phyloP scores from a whole-genome alignment of 2,888 invertebrate genomes.

The Bellardia bayeri region DNA sequence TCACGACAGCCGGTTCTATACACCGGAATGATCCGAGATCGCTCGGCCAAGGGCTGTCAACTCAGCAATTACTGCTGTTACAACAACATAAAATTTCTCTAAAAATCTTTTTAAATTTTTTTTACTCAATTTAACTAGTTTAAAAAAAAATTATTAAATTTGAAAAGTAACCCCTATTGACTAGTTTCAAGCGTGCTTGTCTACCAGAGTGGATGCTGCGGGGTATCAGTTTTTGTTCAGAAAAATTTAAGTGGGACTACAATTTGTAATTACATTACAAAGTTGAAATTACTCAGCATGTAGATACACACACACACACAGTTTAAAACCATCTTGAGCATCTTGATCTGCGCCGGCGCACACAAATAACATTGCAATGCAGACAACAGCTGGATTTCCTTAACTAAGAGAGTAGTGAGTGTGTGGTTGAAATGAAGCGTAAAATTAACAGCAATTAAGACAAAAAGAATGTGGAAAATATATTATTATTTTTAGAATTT shows the following conservation, averaged over 20 bases:
- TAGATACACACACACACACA: not conserved
- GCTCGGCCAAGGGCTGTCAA: too few relatives aligned
- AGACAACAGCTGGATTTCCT: constrained; percentile 44
- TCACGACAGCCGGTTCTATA: too few relatives aligned
- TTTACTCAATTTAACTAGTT: too few relatives aligned
- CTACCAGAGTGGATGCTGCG: too few relatives aligned
- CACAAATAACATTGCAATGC: not conserved
- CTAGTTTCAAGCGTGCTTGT: not conserved
- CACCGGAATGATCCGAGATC: too few relatives aligned
- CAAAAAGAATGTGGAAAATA: constrained; percentile 30
- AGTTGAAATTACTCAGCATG: not conserved
- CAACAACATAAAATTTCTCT: too few relatives aligned
- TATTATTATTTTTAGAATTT: not conserved
- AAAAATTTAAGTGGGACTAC: not conserved
- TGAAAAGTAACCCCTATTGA: too few relatives aligned
- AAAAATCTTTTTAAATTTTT: too few relatives aligned
- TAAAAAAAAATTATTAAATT: too few relatives aligned
- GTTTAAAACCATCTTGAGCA: constrained; percentile 25
- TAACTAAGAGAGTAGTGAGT: not conserved
- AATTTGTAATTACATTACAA: not conserved
- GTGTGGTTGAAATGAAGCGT: constrained; percentile 16
- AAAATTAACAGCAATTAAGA: constrained; percentile 48
- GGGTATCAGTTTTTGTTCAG: too few relatives aligned
- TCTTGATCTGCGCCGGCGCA: constrained; percentile 44
- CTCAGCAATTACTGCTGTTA: too few relatives aligned